Percentiles rank a stretch among this genome's conserved stretches.
Evolutionary conservation across 2,888 invertebrate genomes (phyloP).

Genomic region (Conomelus anceps): DNA sequence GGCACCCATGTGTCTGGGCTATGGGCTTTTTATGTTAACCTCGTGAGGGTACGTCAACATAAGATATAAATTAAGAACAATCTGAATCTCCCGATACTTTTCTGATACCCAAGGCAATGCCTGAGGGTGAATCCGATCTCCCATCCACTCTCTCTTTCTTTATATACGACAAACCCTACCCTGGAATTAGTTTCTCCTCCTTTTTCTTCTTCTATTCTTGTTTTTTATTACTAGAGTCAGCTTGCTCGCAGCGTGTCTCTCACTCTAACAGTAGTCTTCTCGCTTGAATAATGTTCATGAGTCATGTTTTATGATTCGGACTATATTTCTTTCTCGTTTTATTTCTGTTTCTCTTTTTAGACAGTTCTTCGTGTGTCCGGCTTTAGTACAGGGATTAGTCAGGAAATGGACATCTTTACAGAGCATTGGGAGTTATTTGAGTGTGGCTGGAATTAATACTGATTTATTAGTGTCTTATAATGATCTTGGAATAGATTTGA

Average conservation of each 20-base stretch:
- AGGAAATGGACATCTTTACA: too few species aligned
- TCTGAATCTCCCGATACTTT: conserved; percentile 15
- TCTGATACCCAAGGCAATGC: background rate
- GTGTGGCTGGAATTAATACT: too few species aligned
- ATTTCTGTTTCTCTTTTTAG: background rate
- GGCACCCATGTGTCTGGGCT: conserved; percentile 24
- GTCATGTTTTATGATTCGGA: background rate
- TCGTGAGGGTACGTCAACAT: conserved; percentile 11
- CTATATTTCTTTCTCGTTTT: background rate
- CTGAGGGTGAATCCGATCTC: background rate
- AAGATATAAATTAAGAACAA: conserved; percentile 27
- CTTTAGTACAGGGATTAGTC: too few species aligned
- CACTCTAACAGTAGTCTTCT: background rate
- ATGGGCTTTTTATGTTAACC: conserved; percentile 26
- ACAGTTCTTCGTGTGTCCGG: background rate
- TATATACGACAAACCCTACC: background rate
- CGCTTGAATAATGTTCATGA: background rate
- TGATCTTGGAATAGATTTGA: too few species aligned
- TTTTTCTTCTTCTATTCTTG: background rate
- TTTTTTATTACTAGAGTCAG: background rate
- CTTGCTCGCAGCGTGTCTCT: background rate
- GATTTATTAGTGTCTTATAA: too few species aligned
- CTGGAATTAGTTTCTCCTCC: background rate
- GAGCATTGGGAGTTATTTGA: too few species aligned
- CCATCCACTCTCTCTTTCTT: too few species aligned